These are phyloP conservation scores for Larimichthys crocea DNA, from an alignment of 2,113 vertebrate species.

Conservation along the genomic window DNA sequence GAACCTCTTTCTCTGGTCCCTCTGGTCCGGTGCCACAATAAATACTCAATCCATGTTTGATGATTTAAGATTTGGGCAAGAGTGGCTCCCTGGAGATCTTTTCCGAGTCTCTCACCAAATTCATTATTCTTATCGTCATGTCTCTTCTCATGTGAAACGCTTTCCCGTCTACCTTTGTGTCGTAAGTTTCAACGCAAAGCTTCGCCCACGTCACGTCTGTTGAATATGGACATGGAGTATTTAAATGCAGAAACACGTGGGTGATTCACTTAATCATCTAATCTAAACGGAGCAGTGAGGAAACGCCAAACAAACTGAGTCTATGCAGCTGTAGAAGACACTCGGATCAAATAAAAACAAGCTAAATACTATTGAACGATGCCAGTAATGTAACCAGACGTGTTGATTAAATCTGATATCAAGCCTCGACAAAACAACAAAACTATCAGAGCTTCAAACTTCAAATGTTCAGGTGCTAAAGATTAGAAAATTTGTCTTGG, in stretches of 20 bases:
- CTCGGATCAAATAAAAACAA: too few species aligned
- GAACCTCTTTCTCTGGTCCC: conserved; percentile 27
- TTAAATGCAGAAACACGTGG: neutral
- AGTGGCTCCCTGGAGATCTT: conserved; percentile 54
- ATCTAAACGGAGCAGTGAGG: neutral
- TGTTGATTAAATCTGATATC: neutral
- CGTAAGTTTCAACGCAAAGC: neutral
- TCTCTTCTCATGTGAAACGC: conserved; percentile 32
- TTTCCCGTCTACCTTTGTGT: neutral
- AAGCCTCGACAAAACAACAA: neutral
- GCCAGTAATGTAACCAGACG: neutral
- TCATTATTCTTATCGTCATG: conserved; percentile 47
- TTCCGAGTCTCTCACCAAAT: conserved; percentile 56
- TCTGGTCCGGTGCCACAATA: conserved; percentile 64
- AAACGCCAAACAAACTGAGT: neutral
- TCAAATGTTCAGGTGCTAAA: neutral
- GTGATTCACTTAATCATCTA: neutral
- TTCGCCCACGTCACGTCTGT: neutral
- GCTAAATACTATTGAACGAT: too few species aligned
- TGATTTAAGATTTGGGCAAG: conserved; percentile 59
- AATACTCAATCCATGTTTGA: conserved; percentile 42
- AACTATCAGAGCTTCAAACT: neutral
- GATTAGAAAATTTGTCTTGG: neutral
- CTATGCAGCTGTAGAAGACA: neutral
- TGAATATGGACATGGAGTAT: neutral